Base-by-base conservation (phyloP, 1,140 invertebrate genomes). In the Monomorium pharaonis region DNA sequence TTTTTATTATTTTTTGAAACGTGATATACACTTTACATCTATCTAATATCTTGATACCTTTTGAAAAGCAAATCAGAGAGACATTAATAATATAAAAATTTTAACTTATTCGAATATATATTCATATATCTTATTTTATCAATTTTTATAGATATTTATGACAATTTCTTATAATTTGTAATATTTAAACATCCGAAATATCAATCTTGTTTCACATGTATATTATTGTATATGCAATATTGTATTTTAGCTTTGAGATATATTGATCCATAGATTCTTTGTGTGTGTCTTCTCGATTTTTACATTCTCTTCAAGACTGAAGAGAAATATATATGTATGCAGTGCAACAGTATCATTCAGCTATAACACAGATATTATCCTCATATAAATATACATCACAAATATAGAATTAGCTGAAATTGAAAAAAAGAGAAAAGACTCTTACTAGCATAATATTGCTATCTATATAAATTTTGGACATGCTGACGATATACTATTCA, bases 281-380 rank as follows among this genome's bases (percentile, higher is more conserved):
- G 58, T 74, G 51, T 24, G 16, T 49, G 65, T 51, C 30, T 49
- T 33, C 4, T 78, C 44, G 37, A 80, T 72, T 74, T 83, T 33
- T 27, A 58, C 37, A n/a, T n/a, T 83, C 51, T 83, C 78, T 72
- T 83, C 67, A 47, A 72, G 54, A 18, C 18, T 44, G 44, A 72
- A 58, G 51, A 14, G 67, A 74, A 7, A 60, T 54, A 37, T 6
- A 7, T 80, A 67, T 42, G 67, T 80, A 83, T 24, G 44, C 51
- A 51, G 47, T 80, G 27, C 24, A 58, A 83, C 24, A 81, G 70
- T 81, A 81, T 72, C 60, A 83, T 83, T 58, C 51, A 60, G 33
- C 27, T 70, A 27, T 27, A 30, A 72, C n/a, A 74, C 27, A 60
- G 51, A 3, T 83, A 83, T 72, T 60, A 47, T 44, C 44, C 78